A percentile compares a stretch with the other conserved stretches of the same genome.
These are phyloP conservation scores for Sipunculus nudus DNA, from an alignment of 2,888 invertebrate genomes.

Conservation along the genomic window DNA sequence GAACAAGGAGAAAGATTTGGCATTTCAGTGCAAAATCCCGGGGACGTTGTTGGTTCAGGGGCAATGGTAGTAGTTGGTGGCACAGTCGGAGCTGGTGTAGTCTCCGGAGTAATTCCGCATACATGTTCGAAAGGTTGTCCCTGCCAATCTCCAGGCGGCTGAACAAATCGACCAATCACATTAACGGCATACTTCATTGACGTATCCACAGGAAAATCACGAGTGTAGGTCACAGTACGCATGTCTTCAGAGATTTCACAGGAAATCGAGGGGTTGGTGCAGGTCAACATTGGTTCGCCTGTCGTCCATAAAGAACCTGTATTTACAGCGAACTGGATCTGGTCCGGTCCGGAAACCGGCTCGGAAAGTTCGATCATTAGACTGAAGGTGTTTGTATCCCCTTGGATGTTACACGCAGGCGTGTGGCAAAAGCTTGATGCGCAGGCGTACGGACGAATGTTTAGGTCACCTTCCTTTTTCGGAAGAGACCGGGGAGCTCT, in stretches of 20 bases:
- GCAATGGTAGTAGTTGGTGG: too few species aligned
- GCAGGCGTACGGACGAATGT: neutral
- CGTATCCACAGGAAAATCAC: neutral
- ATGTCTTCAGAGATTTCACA: too few species aligned
- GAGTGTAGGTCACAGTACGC: slow-evolving; percentile 6
- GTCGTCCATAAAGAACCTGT: slow-evolving; percentile 27
- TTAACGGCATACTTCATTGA: slow-evolving; percentile 23
- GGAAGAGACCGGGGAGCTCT: too few species aligned
- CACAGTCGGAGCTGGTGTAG: too few species aligned
- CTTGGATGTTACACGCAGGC: neutral
- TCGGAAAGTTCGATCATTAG: neutral
- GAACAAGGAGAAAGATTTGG: slow-evolving; percentile 1
- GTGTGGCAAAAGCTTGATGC: slow-evolving; percentile 4
- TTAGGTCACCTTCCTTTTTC: too few species aligned
- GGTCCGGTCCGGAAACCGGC: neutral
- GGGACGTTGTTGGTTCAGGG: too few species aligned
- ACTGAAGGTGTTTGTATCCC: neutral
- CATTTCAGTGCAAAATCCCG: slow-evolving; percentile 2
- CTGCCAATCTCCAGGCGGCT: slow-evolving; percentile 16
- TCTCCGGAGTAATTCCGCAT: slow-evolving; percentile 17
- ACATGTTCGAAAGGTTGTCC: slow-evolving; percentile 2
- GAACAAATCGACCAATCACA: slow-evolving; percentile 18
- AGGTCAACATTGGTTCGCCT: slow-evolving; percentile 39
- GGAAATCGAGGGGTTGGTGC: slow-evolving; percentile 26
- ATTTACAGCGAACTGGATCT: slow-evolving; percentile 48